These are phyloP conservation scores for sheep (Ovis aries) DNA, from an alignment of 2,113 vertebrate genomes.

Conservation along the genomic window DNA sequence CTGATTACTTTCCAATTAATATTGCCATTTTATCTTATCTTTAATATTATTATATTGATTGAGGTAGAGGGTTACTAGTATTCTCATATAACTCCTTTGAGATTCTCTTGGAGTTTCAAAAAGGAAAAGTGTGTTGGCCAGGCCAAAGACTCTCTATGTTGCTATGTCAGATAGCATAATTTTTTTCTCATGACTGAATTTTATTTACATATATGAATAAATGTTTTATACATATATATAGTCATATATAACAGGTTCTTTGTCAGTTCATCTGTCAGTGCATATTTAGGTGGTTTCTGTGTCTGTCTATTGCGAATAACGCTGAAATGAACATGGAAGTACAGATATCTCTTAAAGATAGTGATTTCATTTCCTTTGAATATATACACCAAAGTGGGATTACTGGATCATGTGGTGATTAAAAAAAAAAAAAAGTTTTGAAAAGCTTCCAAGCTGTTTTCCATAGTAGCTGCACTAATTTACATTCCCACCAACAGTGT, in stretches of 20 bases:
- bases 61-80: not conserved
- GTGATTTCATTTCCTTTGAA: not conserved
- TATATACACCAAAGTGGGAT: not conserved
- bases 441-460: not conserved
- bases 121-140: not conserved
- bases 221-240: no score
- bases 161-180: not conserved
- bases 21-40: not conserved
- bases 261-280: not conserved
- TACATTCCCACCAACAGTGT: not conserved
- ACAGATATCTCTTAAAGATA: not conserved
- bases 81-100: not conserved
- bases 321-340: not conserved
- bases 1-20: not conserved
- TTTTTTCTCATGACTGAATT: not conserved
- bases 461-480: not conserved
- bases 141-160: not conserved
- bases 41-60: not conserved
- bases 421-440: not conserved
- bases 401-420: not conserved
- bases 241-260: not conserved
- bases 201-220: not conserved
- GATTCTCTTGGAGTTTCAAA: slow-evolving; percentile 10
- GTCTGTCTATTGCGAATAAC: not conserved
- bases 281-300: not conserved